A percentile compares a stretch with the other conserved stretches of the same genome.
phyloP scores from a whole-genome alignment of 2,113 vertebrate species.

The Opisthocomus hoazin region DNA sequence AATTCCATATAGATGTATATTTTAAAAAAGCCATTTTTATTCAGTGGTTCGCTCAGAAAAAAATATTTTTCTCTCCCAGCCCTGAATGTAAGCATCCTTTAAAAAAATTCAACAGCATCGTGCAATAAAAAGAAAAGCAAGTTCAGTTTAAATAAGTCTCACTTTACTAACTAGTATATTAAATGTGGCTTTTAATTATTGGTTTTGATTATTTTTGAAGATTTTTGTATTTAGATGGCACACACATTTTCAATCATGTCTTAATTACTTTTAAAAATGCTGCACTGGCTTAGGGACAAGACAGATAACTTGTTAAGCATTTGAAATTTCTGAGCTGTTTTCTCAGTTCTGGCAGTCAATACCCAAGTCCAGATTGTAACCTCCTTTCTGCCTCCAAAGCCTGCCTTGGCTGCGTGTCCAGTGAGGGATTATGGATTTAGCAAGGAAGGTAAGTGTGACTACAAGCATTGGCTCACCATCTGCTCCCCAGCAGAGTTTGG shows the following conservation, averaged over 20 bases:
- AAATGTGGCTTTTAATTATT: slow-evolving; percentile 77
- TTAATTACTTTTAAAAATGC: slow-evolving; percentile 99
- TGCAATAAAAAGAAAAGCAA: slow-evolving; percentile 45
- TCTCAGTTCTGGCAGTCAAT: slow-evolving; percentile 93
- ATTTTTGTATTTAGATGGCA: slow-evolving; percentile 81
- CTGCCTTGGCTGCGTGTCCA: slow-evolving; percentile 99
- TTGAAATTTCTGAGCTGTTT: slow-evolving; percentile 97
- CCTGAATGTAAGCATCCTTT: slow-evolving; percentile 26
- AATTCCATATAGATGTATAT: slow-evolving; percentile 7
- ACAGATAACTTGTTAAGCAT: slow-evolving; percentile 99
- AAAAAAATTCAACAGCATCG: neutral
- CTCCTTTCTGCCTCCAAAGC: slow-evolving; percentile 99
- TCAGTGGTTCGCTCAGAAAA: slow-evolving; percentile 20
- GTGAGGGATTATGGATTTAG: slow-evolving; percentile 99
- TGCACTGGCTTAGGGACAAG: slow-evolving; percentile 95
- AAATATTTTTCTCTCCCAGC: slow-evolving; percentile 45
- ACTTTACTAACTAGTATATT: slow-evolving; percentile 66
- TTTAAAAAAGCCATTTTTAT: slow-evolving; percentile 14
- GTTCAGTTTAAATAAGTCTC: slow-evolving; percentile 59
- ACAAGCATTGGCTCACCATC: slow-evolving; percentile 99
- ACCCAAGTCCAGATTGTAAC: slow-evolving; percentile 99
- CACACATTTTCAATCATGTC: slow-evolving; percentile 98
- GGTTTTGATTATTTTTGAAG: slow-evolving; percentile 79
- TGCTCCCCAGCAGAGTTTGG: slow-evolving; percentile 99
- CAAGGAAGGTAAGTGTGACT: slow-evolving; percentile 99